phyloP scores from a whole-genome alignment of 2,797 vertebrate species.

The Perodicticus potto region DNA sequence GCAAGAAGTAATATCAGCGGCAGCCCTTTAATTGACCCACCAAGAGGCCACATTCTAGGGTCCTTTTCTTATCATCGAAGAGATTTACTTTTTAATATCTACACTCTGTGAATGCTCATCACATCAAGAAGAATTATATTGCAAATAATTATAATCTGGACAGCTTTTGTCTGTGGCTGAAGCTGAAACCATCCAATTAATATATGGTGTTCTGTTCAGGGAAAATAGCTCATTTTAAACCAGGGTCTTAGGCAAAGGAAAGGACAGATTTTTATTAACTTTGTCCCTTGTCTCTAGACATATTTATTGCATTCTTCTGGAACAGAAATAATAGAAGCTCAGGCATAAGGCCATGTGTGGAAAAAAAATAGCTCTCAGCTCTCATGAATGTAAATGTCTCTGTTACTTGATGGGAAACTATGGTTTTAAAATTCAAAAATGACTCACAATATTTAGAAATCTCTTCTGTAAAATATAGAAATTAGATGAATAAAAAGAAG shows the following conservation, averaged over 20 bases:
- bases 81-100: conserved; percentile 73
- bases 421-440: conserved; percentile 70
- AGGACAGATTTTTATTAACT: conserved; percentile 88
- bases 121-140: conserved; percentile 79
- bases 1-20: background rate
- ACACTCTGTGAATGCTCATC: conserved; percentile 78
- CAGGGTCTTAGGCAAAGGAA: conserved; percentile 82
- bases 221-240: conserved; percentile 86
- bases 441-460: conserved; percentile 44
- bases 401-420: conserved; percentile 75
- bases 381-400: conserved; percentile 78
- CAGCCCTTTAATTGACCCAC: conserved; percentile 56
- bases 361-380: conserved; percentile 60
- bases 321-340: conserved; percentile 86
- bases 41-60: background rate
- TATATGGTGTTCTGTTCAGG: conserved; percentile 84
- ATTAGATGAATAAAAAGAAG: conserved; percentile 29
- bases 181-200: conserved; percentile 88
- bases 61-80: conserved; percentile 42
- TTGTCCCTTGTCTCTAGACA: conserved; percentile 85
- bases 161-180: conserved; percentile 84
- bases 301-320: conserved; percentile 87
- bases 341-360: conserved; percentile 76
- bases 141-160: conserved; percentile 78
- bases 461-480: background rate